phyloP scores from a whole-genome alignment of 2,113 vertebrate species.

The Scomber japonicus region DNA sequence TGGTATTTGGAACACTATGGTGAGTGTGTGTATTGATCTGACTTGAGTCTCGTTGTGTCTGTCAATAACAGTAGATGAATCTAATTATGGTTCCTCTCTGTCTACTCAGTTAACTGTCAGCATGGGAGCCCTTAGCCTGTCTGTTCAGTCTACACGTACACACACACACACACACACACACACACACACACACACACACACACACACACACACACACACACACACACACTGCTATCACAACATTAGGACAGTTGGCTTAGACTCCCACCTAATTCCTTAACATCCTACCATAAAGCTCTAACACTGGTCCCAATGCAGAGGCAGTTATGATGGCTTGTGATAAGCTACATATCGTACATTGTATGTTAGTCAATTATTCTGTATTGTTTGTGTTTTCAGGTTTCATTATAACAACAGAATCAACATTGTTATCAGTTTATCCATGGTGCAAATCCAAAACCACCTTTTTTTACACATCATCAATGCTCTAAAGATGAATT shows the following conservation, averaged over 20 bases:
- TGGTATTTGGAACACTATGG: slow-evolving; percentile 79
- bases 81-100: slow-evolving; percentile 81
- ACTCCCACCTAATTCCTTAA: slow-evolving; percentile 70
- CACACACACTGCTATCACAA: slow-evolving; percentile 51
- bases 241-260: slow-evolving; percentile 73
- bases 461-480: too few species aligned
- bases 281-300: slow-evolving; percentile 51
- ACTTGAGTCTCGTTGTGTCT: slow-evolving; percentile 64
- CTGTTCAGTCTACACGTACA: slow-evolving; percentile 33
- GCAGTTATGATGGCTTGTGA: slow-evolving; percentile 7
- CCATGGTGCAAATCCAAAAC: too few species aligned
- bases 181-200: slow-evolving; percentile 31
- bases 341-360: too few species aligned
- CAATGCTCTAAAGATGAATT: neutral
- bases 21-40: slow-evolving; percentile 79
- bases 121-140: slow-evolving; percentile 77
- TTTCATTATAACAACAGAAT: neutral
- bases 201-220: slow-evolving; percentile 34
- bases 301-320: slow-evolving; percentile 32
- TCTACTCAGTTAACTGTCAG: slow-evolving; percentile 79
- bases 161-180: slow-evolving; percentile 25
- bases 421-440: neutral
- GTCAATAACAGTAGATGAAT: slow-evolving; percentile 83
- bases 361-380: too few species aligned
- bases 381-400: too few species aligned